Evolutionary conservation across 2,888 invertebrate species (phyloP), one percentile per base, ranked within the genome.

Genomic region (Cosmia pyralina): DNA sequence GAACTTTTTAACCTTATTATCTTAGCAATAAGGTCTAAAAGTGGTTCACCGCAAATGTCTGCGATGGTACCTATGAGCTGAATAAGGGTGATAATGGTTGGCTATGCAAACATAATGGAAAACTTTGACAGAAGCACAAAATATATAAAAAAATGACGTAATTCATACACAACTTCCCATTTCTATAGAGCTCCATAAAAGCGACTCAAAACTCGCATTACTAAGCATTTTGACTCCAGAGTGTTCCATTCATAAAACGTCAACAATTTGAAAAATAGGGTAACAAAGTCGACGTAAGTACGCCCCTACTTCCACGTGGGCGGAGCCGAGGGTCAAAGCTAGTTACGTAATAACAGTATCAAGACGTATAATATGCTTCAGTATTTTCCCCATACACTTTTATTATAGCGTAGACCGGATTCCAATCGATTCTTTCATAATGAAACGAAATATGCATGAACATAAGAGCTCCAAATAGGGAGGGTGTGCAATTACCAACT

Each of bases 401-500:
- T 79, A 75, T 85, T 85, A 69, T 78, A 60, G 46, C 58, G 38
- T 65, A 34, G 15, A 62, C 67, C 38, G 38, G 50, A 58, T 84
- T 58, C 62, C 85, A 48, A 75, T 85, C 76, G 63, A 85, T 74
- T 70, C 74, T 75, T 72, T 58, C 68, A 53, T 73, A 59, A 71
- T 75, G 73, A 81, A 83, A 77, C 69, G 64, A 81, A 81, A 81
- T 75, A 77, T 87, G 71, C 70, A 85, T 83, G 79, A 83, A 87
- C 73, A 85, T 85, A 82, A 87, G 76, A 81, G 72, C 63, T 73
- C 73, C 73, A 78, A 85, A 88, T 86, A 83, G 82, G 82, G 75
- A 79, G 76, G 82, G 82, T 82, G 81, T 84, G 86, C 86, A 77
- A 87, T 84, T 82, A 87, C 77, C 64, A n/a, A 70, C 79, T 85